phyloP scores from a whole-genome alignment of 2,888 invertebrate species.

The Melanchra persicariae region DNA sequence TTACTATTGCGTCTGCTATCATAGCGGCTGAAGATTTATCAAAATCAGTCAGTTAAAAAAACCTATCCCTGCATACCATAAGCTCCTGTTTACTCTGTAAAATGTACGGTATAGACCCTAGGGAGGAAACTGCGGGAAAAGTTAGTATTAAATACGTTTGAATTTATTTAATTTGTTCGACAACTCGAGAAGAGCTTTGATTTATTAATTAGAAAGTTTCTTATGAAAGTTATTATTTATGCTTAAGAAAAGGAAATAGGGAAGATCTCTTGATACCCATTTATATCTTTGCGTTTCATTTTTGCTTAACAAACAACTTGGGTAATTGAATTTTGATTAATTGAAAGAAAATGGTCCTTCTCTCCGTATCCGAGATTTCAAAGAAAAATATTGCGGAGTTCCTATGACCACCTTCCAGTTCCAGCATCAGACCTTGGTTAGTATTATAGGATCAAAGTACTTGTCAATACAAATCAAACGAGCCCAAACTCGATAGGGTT shows the following conservation, averaged over 20 bases:
- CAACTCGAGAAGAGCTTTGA: slow-evolving; percentile 2
- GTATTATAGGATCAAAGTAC: no score
- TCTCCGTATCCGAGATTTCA: neutral
- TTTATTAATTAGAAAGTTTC: slow-evolving; percentile 7
- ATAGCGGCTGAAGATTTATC: no score
- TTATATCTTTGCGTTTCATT: neutral
- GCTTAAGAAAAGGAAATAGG: neutral
- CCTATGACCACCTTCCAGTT: no score
- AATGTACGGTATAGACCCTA: no score
- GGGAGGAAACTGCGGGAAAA: neutral
- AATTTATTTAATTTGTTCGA: neutral
- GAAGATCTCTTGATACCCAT: neutral
- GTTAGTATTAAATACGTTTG: neutral
- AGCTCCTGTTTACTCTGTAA: no score
- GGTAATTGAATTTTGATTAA: neutral
- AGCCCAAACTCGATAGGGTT: no score
- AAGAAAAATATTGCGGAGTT: no score
- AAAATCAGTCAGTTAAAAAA: no score
- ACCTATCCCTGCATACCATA: no score
- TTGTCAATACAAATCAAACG: no score
- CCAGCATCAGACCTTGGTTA: no score
- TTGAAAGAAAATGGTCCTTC: neutral
- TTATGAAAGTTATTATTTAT: slow-evolving; percentile 12
- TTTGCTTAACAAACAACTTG: neutral
- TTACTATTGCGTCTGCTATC: no score